Evolutionary conservation across 2,797 vertebrate species (phyloP).

Genomic region (Cichlasoma orientale): DNA sequence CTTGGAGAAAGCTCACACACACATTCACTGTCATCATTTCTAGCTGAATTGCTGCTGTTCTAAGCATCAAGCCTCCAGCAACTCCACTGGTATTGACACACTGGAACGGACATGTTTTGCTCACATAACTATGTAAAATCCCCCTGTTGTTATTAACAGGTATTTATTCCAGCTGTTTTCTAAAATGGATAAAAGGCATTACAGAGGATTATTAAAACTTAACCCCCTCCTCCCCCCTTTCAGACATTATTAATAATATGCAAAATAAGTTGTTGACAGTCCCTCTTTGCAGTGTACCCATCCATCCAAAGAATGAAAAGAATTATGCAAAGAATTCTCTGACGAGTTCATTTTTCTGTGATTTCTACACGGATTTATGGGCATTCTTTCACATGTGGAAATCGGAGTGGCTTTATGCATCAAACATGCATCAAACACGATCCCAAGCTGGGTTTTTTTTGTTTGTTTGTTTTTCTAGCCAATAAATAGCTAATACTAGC

Average conservation of each 20-base stretch:
- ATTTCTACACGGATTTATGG: not conserved
- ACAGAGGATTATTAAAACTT: no score
- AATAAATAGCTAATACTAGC: no score
- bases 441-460: no score
- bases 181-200: no score
- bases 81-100: conserved; percentile 21
- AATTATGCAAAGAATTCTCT: not conserved
- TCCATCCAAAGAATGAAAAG: not conserved
- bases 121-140: conserved; percentile 5
- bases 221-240: not conserved
- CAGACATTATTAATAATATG: not conserved
- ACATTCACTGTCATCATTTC: conserved; percentile 3
- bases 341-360: not conserved
- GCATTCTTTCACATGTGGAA: not conserved
- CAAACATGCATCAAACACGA: no score
- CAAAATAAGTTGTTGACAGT: not conserved
- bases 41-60: conserved; percentile 26
- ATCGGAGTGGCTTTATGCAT: no score
- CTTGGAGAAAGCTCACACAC: not conserved
- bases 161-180: not conserved
- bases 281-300: not conserved
- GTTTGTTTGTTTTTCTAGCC: no score
- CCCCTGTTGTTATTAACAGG: not conserved
- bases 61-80: conserved; percentile 27
- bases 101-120: conserved; percentile 10